Conservation (phyloP, 2,113 vertebrate genomes). For the Notothenia rossii region DNA sequence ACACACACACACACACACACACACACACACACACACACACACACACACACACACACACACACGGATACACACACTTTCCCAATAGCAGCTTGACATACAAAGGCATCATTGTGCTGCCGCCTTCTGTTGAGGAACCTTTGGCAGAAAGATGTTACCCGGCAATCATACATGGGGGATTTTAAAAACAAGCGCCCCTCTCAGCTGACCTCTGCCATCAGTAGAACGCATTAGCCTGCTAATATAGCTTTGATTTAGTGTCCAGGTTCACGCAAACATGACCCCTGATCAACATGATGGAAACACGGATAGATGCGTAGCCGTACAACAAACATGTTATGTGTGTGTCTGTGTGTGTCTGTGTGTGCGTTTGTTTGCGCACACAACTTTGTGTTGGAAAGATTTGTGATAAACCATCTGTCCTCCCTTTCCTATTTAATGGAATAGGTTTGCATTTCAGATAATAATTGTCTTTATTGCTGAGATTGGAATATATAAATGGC, state of each 20-base stretch:
- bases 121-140: conserved; percentile 73
- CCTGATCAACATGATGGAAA: conserved; percentile 76
- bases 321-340: conserved; percentile 18
- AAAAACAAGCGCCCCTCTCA: conserved; percentile 74
- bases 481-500: background rate
- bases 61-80: conserved; percentile 52
- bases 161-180: conserved; percentile 58
- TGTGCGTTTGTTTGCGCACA: conserved; percentile 38
- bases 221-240: conserved; percentile 76
- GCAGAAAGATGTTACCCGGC: conserved; percentile 73
- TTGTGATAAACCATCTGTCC: conserved; percentile 26
- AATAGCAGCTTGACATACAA: conserved; percentile 70
- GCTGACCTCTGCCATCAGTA: conserved; percentile 78
- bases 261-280: conserved; percentile 82
- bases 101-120: conserved; percentile 75
- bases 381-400: conserved; percentile 33
- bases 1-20: conserved; percentile 56
- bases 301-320: conserved; percentile 47
- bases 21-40: conserved; percentile 45
- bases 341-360: conserved; percentile 8
- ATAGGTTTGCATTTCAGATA: background rate
- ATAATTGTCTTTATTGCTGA: background rate
- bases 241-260: conserved; percentile 80
- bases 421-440: background rate
- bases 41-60: conserved; percentile 33